Base-by-base conservation (phyloP, 1,140 invertebrate species). In the Cyphomyrmex costatus region DNA sequence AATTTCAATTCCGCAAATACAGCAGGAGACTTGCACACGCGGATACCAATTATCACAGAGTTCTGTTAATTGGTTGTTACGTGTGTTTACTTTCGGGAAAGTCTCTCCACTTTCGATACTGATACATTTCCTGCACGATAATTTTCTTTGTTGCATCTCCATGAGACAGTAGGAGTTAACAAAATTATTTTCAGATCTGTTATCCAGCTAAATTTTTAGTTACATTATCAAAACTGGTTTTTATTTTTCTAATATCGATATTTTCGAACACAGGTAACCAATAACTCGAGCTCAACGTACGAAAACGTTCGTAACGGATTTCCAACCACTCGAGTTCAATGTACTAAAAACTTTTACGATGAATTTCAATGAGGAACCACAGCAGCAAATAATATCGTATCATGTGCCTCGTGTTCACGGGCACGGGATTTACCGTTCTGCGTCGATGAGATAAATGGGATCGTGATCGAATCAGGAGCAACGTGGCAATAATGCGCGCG, bases 351-450 rank as follows among this genome's bases (percentile, higher is more conserved):
- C 36, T 19, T n/a, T 19, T 6, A 49, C 27, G 56, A 76, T 73
- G 24, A 61, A 83, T 46, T 61, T 33, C 3, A 24, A 42, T 10
- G 1, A 46, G 27, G 12, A 49, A 30, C 6, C 21, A n/a, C n/a
- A 36, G 19, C 21, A 24, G 16, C 24, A 49, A 42, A 46, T 24
- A 42, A 24, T 49, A 30, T 49, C 19, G n/a, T 61, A 49, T 30
- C 46, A 21, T 12, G 58, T 85, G 79, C 42, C 49, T 82, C 49
- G 79, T 10, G 78, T 90, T 90, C 86, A 90, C 73, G 86, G 78
- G 83, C 86, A 78, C 86, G 86, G 86, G 89, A 88, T 90, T 78
- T 36, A 60, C 78, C 56, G 77, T 90, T 90, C 86, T 88, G 86
- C 83, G 73, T 86, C 83, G 77, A 76, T n/a, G 49, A 61, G 87